Evolutionary conservation across 2,113 vertebrate species (phyloP).

Genomic region (Manacus vitellinus): DNA sequence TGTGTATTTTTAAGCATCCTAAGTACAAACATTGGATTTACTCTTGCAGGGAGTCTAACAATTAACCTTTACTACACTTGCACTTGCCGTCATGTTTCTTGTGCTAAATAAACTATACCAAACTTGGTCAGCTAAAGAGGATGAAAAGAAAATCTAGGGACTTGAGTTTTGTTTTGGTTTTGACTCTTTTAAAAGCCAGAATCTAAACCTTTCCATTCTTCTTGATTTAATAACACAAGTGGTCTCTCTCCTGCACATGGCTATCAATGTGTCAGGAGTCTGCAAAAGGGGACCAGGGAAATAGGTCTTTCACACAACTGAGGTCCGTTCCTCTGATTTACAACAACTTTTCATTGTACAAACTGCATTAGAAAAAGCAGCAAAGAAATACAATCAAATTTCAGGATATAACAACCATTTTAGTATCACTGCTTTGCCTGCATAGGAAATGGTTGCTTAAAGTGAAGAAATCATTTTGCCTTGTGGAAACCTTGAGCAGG

Average conservation of each 20-base stretch:
- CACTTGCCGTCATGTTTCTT: not conserved
- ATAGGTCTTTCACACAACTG: not conserved
- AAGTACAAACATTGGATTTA: not conserved
- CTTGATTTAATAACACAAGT: not conserved
- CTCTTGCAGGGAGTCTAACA: not conserved
- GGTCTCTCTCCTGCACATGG: not conserved
- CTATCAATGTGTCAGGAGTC: not conserved
- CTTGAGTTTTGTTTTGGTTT: not conserved
- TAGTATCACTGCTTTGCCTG: not conserved
- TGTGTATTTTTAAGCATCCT: not conserved
- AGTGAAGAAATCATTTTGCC: not conserved
- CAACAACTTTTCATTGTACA: not conserved
- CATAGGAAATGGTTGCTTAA: not conserved
- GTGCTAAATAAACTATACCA: not conserved
- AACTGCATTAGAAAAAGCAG: not conserved
- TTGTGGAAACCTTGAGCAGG: not conserved
- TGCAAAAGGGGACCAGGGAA: not conserved
- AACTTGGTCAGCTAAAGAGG: not conserved
- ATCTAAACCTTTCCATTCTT: not conserved
- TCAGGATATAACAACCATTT: not conserved
- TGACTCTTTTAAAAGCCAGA: not conserved
- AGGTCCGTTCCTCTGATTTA: not conserved
- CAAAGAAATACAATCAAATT: not conserved
- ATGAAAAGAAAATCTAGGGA: not conserved
- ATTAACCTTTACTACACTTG: not conserved